Evolutionary conservation across 2,888 invertebrate species (phyloP).

Genomic region (Tenthredo mesomela): DNA sequence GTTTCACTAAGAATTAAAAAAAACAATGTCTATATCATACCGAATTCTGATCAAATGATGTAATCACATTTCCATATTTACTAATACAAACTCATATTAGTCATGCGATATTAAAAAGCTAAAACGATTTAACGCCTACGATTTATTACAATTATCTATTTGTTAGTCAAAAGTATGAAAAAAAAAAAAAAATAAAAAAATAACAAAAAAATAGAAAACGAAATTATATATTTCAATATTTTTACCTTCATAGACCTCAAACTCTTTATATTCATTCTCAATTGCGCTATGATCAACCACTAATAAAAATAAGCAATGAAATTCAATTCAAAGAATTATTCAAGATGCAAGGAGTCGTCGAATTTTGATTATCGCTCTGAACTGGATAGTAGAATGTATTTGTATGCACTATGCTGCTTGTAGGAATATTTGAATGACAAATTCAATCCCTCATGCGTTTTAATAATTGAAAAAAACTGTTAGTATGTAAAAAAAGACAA

Average conservation of each 20-base stretch:
- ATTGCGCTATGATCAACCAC: not conserved
- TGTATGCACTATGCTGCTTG: not conserved
- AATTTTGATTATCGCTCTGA: not conserved
- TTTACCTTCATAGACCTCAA: no score
- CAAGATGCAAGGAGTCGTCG: not conserved
- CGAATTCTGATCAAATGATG: not conserved
- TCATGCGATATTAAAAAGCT: conserved; percentile 13
- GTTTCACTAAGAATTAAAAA: no score
- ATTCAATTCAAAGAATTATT: not conserved
- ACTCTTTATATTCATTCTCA: no score
- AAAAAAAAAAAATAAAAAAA: not conserved
- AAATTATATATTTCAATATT: no score
- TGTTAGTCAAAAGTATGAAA: not conserved
- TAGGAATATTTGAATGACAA: not conserved
- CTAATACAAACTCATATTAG: not conserved
- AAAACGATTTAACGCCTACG: conserved; percentile 28
- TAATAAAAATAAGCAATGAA: not conserved
- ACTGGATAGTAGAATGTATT: not conserved
- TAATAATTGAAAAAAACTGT: not conserved
- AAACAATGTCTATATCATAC: not conserved
- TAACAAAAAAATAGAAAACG: not conserved
- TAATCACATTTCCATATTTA: not conserved
- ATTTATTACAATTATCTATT: not conserved
- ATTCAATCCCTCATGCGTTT: not conserved
- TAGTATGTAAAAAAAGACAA: not conserved